Evolutionary conservation across 1,140 invertebrate genomes (phyloP).

Genomic region (Metaphire vulgaris): DNA sequence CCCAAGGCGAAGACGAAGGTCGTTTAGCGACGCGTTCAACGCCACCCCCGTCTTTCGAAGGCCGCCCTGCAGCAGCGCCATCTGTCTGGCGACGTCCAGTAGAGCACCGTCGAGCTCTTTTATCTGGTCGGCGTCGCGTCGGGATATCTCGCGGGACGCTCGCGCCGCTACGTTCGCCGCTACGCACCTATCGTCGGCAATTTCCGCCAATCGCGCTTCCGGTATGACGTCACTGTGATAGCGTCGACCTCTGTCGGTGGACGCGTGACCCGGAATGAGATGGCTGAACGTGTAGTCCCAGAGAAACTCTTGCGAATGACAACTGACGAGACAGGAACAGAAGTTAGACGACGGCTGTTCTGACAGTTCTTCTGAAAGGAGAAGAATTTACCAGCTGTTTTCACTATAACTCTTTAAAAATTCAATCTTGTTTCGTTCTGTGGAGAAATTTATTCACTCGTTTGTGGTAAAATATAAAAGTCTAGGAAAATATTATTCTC

Average conservation of each 20-base stretch:
- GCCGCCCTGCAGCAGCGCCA: neutral
- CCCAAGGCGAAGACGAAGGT: slow-evolving; percentile 6
- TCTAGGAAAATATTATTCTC: no score
- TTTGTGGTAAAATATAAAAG: no score
- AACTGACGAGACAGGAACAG: neutral
- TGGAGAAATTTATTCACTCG: no score
- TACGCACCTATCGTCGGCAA: slow-evolving; percentile 4
- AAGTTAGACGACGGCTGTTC: no score
- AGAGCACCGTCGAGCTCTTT: neutral
- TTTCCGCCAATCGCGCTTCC: neutral
- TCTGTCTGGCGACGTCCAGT: slow-evolving; percentile 1
- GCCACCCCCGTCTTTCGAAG: neutral
- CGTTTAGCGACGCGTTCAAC: neutral
- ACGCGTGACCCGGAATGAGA: neutral
- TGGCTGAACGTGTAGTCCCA: neutral
- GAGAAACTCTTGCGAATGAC: neutral
- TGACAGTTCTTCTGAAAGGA: no score
- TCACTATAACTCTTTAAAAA: no score
- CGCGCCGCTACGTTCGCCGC: neutral
- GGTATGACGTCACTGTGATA: neutral
- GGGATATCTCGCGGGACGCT: neutral
- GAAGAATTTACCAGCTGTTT: no score
- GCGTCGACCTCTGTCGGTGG: neutral
- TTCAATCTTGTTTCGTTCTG: no score
- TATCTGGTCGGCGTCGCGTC: slow-evolving; percentile 10